Base-by-base conservation (phyloP, 2,888 invertebrate genomes). In the Orthosia incerta region DNA sequence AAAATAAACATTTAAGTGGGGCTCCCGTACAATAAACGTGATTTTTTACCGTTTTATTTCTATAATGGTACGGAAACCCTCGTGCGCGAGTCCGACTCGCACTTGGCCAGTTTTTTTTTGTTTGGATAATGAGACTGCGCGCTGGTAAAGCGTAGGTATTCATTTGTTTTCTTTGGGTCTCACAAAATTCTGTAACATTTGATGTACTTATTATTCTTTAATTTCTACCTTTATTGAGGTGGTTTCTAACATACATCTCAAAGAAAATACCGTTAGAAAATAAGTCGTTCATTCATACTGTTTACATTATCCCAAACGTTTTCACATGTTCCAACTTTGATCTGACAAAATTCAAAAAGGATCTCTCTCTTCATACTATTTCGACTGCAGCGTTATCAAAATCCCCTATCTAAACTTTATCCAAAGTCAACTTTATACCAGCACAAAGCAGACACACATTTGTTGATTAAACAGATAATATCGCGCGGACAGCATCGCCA, bases 381-480 rank as follows among this genome's bases (percentile, higher is more conserved):
- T 46, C 18, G n/a, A 26, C 12, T 31, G 45, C 45, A 45, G 12
- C 16, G 20, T 61, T 61, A 66, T 53, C 51, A 51, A 53, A 70
- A 18, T 13, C 15, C 18, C 13, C 4, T 20, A 13, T 13, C 26
- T 0, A 31, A 76, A 50, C 18, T 75, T 46, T 23, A 4, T 7
- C n/a, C 18, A 61, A 71, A 51, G 31, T 56, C 18, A 71, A 62
- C 48, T 67, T 60, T 62, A 64, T 56, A 70, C 12, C 15, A 56
- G 20, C 26, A 26, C 23, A n/a, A 26, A 65, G 59, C 26, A 56
- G 68, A 71, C 79, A 79, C 82, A 62, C 79, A 82, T 82, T 79
- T 82, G 74, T 59, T 82, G 82, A 81, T 81, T 81, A 71, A 79
- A 79, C 65, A 74, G 80, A 81, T 81, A 71, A 71, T 59, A 82